phyloP scores from a whole-genome alignment of 2,888 invertebrate species.

The Galeruca laticollis region DNA sequence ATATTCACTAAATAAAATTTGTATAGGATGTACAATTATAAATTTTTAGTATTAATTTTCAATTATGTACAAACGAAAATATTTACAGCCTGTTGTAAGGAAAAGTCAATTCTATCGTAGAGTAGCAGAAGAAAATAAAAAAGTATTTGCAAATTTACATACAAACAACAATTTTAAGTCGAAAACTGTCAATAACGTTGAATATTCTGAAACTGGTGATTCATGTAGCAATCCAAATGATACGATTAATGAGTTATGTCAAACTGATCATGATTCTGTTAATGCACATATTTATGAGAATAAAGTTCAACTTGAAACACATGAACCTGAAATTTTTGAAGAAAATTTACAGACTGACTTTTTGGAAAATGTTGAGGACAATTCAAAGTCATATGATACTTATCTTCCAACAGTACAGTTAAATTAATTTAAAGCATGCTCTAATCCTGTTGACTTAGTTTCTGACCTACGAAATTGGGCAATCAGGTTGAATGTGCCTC shows the following conservation, averaged over 20 bases:
- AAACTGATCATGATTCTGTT: too few species aligned
- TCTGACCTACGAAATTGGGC: conserved; percentile 4
- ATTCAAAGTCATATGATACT: conserved; percentile 1
- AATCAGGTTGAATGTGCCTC: too few species aligned
- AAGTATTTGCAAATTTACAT: conserved; percentile 4
- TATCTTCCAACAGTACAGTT: conserved; percentile 1
- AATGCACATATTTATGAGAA: too few species aligned
- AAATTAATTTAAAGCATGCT: neutral
- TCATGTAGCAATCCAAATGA: too few species aligned
- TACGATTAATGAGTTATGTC: too few species aligned
- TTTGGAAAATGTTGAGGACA: conserved; percentile 2
- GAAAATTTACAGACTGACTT: conserved; percentile 2
- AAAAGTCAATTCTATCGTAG: conserved; percentile 4
- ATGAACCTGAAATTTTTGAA: conserved; percentile 2
- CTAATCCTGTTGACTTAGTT: neutral
- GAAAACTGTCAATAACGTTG: too few species aligned
- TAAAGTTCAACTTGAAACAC: too few species aligned
- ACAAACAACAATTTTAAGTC: too few species aligned
- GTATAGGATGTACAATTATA: neutral
- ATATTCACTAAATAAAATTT: too few species aligned
- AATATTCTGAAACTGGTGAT: too few species aligned
- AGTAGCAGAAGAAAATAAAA: conserved; percentile 4
- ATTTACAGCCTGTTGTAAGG: neutral
- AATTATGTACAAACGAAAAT: too few species aligned
- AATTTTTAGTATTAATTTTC: too few species aligned